Base-by-base conservation (phyloP, 2,797 vertebrate species). In the Eulemur albifrons region DNA sequence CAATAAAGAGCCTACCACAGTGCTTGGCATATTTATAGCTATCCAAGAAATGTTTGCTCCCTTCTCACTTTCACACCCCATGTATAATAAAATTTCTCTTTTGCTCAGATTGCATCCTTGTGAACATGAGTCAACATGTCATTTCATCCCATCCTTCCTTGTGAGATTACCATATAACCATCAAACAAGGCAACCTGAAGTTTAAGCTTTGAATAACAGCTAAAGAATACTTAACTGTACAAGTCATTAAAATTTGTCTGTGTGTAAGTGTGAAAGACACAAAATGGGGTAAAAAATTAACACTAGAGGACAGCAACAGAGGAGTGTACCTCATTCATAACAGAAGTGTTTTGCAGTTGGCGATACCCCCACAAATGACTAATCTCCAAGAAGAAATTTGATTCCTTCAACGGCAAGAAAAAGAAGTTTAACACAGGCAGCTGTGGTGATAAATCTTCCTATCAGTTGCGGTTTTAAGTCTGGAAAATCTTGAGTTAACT, bases 391-490 rank as follows among this genome's bases (percentile, higher is more conserved):
- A 97, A 93, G 94, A 96, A 96, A 97, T 92, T 72, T 93, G 94
- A 97, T 92, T 92, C 97, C 88, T 90, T 96, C 54, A 91, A 96
- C 94, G 94, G 69, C 88, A 75, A 93, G 48, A 93, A 79, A 88
- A 93, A 93, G 50, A 96, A 91, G 61, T 96, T 95, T 90, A 95
- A 92, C 43, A 57, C 52, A 52, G 43, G 77, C 96, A 97, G 97
- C 95, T 97, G 94, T 95, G 95, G 81, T 0, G 45, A 96, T 97
- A 96, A 96, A 96, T 96, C 96, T 96, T 96, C 93, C 94, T 94
- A 97, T 97, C 95, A 92, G 90, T 90, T 93, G 85, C 80, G 81
- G 84, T 92, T 96, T 27, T 90, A 88, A 95, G 80, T 7, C 70
- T 84, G 70, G 94, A 97, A 97, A 97, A 91, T 96, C 70, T 93